A percentile compares a stretch with the other conserved stretches of the same genome.
phyloP scores from a whole-genome alignment of 2,113 vertebrate genomes.

The Hyperoodon ampullatus region DNA sequence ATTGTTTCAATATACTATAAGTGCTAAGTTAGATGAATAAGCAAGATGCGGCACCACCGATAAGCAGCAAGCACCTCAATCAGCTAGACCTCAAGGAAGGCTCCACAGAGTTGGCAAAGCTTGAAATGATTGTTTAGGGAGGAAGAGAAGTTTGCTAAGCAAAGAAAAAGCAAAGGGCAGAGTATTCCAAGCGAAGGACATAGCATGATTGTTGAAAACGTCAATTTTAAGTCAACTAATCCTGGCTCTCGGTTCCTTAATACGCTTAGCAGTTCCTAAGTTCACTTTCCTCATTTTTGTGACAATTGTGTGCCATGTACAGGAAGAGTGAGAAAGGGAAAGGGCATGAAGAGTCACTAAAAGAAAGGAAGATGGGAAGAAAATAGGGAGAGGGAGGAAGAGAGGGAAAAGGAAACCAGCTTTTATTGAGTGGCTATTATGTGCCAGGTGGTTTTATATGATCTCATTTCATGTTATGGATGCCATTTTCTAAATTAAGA shows the following conservation, averaged over 20 bases:
- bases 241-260: background rate
- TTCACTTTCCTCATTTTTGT: background rate
- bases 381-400: background rate
- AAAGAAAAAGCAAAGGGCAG: background rate
- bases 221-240: conserved; percentile 49
- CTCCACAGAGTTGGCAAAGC: background rate
- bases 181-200: background rate
- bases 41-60: background rate
- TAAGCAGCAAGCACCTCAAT: background rate
- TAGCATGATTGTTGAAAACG: background rate
- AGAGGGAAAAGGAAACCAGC: background rate
- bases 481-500: conserved; percentile 31
- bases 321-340: background rate
- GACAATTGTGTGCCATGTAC: background rate
- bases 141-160: background rate
- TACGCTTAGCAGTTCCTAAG: background rate
- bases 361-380: background rate
- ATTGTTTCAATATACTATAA: background rate
- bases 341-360: background rate
- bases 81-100: background rate
- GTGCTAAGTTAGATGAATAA: background rate
- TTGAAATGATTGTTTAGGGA: background rate
- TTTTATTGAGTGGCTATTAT: background rate
- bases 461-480: background rate
- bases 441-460: background rate